These are phyloP conservation scores for Cactoblastis cactorum DNA, from an alignment of 2,888 invertebrate species.

Conservation along the genomic window DNA sequence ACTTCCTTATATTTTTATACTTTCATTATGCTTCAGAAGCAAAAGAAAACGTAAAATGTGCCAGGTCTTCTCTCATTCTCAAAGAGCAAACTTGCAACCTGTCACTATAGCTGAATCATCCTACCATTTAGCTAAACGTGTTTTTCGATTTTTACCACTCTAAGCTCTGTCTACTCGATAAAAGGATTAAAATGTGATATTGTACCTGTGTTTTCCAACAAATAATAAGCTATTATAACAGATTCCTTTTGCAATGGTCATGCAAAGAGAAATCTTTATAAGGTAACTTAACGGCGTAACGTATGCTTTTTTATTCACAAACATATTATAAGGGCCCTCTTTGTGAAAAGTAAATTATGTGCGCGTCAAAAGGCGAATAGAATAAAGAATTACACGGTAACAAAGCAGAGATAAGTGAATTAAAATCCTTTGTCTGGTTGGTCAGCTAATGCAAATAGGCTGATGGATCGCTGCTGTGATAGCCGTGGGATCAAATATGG, in stretches of 20 bases:
- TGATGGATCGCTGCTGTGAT: slow-evolving; percentile 62
- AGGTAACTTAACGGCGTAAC: slow-evolving; percentile 16
- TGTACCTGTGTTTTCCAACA: too few relatives aligned
- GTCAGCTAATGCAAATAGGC: slow-evolving; percentile 40
- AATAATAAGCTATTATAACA: background rate
- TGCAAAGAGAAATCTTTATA: slow-evolving; percentile 12
- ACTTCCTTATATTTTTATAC: too few relatives aligned
- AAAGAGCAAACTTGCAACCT: too few relatives aligned
- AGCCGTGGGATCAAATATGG: slow-evolving; percentile 22
- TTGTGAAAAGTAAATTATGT: slow-evolving; percentile 58
- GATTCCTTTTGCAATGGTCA: slow-evolving; percentile 11
- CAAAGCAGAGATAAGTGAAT: slow-evolving; percentile 66
- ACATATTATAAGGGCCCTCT: slow-evolving; percentile 42
- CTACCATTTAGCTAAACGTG: too few relatives aligned
- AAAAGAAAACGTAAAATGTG: too few relatives aligned
- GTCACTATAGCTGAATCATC: too few relatives aligned
- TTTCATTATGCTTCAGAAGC: too few relatives aligned
- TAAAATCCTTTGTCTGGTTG: slow-evolving; percentile 62
- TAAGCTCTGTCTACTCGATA: too few relatives aligned
- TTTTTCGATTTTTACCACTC: too few relatives aligned
- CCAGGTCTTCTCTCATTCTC: too few relatives aligned
- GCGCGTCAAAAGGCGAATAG: slow-evolving; percentile 51
- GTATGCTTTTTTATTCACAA: slow-evolving; percentile 35
- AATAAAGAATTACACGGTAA: slow-evolving; percentile 58
- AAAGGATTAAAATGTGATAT: too few relatives aligned